Base-by-base conservation (phyloP, 2,797 vertebrate species). In the Falco berigora region DNA sequence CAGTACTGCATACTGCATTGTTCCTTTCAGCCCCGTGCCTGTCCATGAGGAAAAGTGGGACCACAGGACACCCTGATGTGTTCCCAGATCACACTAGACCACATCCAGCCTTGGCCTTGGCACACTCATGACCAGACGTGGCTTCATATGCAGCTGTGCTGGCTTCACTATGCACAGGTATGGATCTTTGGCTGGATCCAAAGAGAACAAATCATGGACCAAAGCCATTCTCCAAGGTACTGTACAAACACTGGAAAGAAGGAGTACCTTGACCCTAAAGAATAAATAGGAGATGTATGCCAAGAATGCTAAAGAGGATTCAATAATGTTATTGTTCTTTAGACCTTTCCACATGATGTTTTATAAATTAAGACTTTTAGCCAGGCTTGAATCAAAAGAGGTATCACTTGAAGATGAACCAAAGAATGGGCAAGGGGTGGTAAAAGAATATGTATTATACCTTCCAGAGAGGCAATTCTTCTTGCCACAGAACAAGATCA, bases 41-140 rank as follows among this genome's bases (percentile, higher is more conserved):
- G 21, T 22, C n/a, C 8, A 9, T 0, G 2, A 68, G 53, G 30
- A 88, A 30, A 38, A 73, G 56, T 23, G 32, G 42, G 59, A 82
- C 8, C 78, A 69, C 44, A 36, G 59, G 44, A 22, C 20, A 40
- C 38, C 14, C 34, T 68, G 19, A 21, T 42, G 34, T 9, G 0
- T 72, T 66, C 50, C 52, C 21, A 69, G 42, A 14, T 73, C 36
- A 52, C 40, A 76, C n/a, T 55, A 67, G 23, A 55, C 21, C 38
- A 36, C 46, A 34, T 49, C 49, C 5, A 2, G 63, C 32, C 52
- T 59, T 46, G 56, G 42, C 46, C 27, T 76, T 13, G 52, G 44
- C 32, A 40, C 1, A 4, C 13, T 59, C 14, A 15, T 15, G 27
- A 52, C 50, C 34, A 75, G 30, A 58, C 0, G 0, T 47, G 28